Base-by-base conservation (phyloP, 2,113 vertebrate genomes). In the Phylloscopus trochilus region DNA sequence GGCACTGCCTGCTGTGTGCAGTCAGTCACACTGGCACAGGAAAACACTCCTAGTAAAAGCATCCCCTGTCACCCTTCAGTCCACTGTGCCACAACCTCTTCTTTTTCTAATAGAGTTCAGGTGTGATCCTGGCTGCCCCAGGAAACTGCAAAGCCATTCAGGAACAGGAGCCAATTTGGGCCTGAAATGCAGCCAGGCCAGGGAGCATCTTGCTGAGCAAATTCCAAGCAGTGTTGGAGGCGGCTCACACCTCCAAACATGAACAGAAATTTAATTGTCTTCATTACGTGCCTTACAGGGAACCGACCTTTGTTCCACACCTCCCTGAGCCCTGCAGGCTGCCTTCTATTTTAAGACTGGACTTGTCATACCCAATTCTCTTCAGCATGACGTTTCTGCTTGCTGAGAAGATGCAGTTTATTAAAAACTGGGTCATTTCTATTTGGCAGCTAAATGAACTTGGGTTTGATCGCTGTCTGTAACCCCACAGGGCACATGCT, bases 311-410 rank as follows among this genome's bases (percentile, higher is more conserved):
- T 82, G 89, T 77, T 91, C 86, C 88, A 60, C 87, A 92, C 93
- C 95, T 96, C 84, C 91, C 93, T 15, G 64, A 59, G 91, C 94
- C 82, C 93, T 1, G 51, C 92, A 83, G 92, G 93, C 92, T 89
- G 84, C 90, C 81, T 95, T 76, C 96, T 97, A 96, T 96, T 97
- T 96, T 95, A 94, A 82, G 95, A 22, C 66, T 70, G 76, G 82
- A 63, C 93, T 87, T 96, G 95, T 96, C 95, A 93, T 75, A 84
- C 73, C 82, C 70, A 39, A 77, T 96, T 95, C 90, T 93, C 87
- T 72, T 95, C 88, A 91, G 78, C 37, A 7, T 23, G 44, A 59
- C 59, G 35, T 84, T 94, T 72, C 87, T 90, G 89, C 73, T 93
- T 53, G 76, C 86, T 69, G 79, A 60, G 79, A 69, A 55, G 89